Evolutionary conservation across 2,113 vertebrate species (phyloP).

Genomic region (Ptyas mucosa): DNA sequence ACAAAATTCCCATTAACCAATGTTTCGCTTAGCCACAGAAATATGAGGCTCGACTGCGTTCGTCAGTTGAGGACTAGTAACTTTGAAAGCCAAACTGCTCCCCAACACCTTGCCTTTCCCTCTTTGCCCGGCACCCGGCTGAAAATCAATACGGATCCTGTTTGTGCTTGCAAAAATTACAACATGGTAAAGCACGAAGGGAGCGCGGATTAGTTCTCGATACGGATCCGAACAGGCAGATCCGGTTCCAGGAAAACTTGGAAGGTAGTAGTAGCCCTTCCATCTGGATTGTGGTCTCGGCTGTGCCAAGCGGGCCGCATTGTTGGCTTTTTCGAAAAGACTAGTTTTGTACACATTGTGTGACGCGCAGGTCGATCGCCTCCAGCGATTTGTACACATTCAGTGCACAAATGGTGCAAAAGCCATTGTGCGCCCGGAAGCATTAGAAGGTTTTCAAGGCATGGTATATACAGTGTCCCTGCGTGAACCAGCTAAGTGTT

Average conservation of each 20-base stretch:
- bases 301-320: not conserved
- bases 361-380: fast-evolving
- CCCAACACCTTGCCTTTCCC: not conserved
- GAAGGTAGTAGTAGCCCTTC: not conserved
- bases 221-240: not conserved
- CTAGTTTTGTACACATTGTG: not conserved
- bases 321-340: not conserved
- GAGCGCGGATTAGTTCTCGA: not conserved
- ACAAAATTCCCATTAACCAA: too few species aligned
- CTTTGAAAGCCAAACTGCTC: not conserved
- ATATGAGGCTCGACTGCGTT: not conserved
- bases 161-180: not conserved
- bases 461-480: not conserved
- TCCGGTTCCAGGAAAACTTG: not conserved
- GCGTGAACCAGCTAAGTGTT: not conserved
- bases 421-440: not conserved
- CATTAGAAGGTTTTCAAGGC: not conserved
- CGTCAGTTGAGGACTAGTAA: not conserved
- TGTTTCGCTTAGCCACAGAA: not conserved
- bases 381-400: not conserved
- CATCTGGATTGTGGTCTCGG: not conserved
- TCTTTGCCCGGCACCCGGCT: not conserved
- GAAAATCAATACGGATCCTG: not conserved
- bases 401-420: not conserved
- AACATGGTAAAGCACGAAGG: not conserved